Evolutionary conservation across 1,140 invertebrate genomes (phyloP).

Genomic region (Aphelinus atriplicis): DNA sequence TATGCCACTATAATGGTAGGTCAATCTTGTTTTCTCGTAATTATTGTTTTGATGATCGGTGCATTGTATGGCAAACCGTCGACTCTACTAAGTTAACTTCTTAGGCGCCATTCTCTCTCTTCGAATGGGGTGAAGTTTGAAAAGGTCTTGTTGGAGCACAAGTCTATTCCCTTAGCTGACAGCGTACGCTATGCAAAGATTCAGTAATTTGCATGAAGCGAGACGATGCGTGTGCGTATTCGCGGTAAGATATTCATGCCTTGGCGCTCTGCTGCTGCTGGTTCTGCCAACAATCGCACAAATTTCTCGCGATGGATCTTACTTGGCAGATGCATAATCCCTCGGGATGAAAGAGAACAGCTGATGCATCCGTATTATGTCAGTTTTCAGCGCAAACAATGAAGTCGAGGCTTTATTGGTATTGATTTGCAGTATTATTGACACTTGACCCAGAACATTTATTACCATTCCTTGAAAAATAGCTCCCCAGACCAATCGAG

Average conservation of each 20-base stretch:
- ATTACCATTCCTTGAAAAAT: no score
- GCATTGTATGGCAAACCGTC: neutral
- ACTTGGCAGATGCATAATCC: conserved; percentile 5
- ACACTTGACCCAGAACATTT: no score
- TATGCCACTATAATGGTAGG: no score
- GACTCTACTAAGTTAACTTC: no score
- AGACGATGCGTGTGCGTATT: neutral
- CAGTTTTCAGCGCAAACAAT: neutral
- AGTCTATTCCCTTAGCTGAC: neutral
- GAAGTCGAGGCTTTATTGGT: no score
- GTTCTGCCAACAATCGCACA: neutral
- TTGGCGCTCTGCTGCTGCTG: no score
- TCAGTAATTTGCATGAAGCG: conserved; percentile 26
- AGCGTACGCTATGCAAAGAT: neutral
- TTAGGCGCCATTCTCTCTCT: no score
- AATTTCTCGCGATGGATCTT: conserved; percentile 7
- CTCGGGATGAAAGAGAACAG: neutral
- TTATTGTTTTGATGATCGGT: neutral
- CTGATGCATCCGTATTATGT: neutral
- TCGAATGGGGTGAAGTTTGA: neutral
- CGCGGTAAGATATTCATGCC: neutral
- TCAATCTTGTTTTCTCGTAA: neutral
- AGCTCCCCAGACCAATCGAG: no score
- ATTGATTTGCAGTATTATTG: no score
- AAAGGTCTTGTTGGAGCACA: neutral